Conservation (phyloP, 2,888 invertebrate genomes). For the Noctuana brunneofusca region DNA sequence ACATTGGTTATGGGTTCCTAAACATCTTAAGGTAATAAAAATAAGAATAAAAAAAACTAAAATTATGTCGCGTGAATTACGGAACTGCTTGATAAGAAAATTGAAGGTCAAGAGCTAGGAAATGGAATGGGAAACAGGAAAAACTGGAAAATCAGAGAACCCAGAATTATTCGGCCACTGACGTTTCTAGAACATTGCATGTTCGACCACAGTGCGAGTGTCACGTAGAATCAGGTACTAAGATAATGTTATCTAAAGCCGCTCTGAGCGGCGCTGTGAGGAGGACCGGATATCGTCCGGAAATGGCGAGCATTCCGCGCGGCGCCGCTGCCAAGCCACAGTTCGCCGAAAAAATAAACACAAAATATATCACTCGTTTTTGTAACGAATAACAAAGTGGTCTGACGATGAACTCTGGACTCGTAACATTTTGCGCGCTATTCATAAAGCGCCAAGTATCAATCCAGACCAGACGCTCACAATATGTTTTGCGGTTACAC, state of each 20-base stretch:
- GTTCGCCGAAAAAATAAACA: constrained; percentile 57
- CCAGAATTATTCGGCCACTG: constrained; percentile 30
- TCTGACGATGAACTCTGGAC: constrained; percentile 37
- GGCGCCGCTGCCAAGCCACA: constrained; percentile 63
- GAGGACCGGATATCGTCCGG: constrained; percentile 79
- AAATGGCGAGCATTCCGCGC: constrained; percentile 79
- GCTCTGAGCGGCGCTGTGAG: constrained; percentile 57
- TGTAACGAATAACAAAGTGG: constrained; percentile 36
- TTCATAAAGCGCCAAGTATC: constrained; percentile 12
- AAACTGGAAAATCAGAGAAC: constrained; percentile 55
- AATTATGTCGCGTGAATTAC: background rate
- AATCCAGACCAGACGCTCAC: background rate
- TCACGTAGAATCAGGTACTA: constrained; percentile 28
- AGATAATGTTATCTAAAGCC: constrained; percentile 62
- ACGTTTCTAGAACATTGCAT: constrained; percentile 16
- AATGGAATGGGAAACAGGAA: constrained; percentile 51
- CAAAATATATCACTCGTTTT: constrained; percentile 45
- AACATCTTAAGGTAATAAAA: background rate
- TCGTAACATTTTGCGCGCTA: constrained; percentile 33
- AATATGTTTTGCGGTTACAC: constrained; percentile 6
- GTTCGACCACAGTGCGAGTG: constrained; percentile 19
- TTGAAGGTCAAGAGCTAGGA: constrained; percentile 54
- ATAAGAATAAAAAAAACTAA: background rate
- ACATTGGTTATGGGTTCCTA: background rate
- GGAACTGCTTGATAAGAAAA: constrained; percentile 10